Evolutionary conservation across 2,797 vertebrate genomes (phyloP).

Genomic region (Emys orbicularis): DNA sequence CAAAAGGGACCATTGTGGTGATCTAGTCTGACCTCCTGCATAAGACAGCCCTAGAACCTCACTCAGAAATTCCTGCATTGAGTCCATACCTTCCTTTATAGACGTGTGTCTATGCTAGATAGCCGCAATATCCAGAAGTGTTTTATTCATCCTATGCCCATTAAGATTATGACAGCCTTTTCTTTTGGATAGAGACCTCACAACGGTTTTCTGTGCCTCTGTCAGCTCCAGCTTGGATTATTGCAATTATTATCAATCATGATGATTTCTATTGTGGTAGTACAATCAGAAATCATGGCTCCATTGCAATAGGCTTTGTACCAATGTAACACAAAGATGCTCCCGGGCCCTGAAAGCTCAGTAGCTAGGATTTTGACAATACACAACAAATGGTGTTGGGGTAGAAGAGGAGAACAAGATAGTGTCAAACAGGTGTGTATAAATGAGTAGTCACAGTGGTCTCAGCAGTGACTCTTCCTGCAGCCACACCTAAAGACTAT

Average conservation of each 20-base stretch:
- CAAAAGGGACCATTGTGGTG: neutral
- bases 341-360: neutral
- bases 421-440: neutral
- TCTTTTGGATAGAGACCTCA: neutral
- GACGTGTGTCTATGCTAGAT: neutral
- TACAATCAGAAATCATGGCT: neutral
- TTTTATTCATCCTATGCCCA: neutral
- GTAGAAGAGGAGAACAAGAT: neutral
- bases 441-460: neutral
- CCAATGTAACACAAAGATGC: neutral
- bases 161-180: neutral
- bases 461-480: neutral
- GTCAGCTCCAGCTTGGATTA: neutral
- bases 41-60: neutral
- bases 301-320: neutral
- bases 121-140: neutral
- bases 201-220: neutral
- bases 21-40: neutral
- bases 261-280: neutral
- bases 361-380: neutral
- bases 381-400: neutral
- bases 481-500: neutral
- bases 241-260: accelerated
- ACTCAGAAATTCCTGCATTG: neutral
- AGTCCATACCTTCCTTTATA: neutral